Base-by-base conservation (phyloP, 1,140 invertebrate genomes). In the Limonius californicus region DNA sequence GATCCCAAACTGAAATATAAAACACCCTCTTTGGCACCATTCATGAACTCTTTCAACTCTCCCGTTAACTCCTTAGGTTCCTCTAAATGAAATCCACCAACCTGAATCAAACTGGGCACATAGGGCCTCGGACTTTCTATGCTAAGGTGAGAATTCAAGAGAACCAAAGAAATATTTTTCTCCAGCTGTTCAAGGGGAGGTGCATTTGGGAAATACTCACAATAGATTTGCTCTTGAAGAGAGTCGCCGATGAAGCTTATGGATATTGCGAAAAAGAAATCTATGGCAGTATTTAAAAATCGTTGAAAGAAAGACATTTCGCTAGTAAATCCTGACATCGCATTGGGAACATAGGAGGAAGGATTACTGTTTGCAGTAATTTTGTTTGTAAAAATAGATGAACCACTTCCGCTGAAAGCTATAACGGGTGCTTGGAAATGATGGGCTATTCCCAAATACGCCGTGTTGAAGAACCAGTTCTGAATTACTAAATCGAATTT, bases 41-140 rank as follows among this genome's bases (percentile, higher is more conserved):
- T 79, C 61, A 84, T 61, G 43, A 79, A 68, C 2, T 68, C 59
- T 69, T 79, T 70, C 9, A 85, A 63, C 68, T 84, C 73, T 59
- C 76, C 27, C n/a, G 64, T 59, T 45, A 68, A 47, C 50, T 55
- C 35, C 21, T 70, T n/a, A 21, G 67, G 55, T n/a, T n/a, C n/a
- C n/a, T n/a, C n/a, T n/a, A n/a, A n/a, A n/a, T n/a, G n/a, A 59
- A 64, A 60, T 50, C 66, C 66, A 6, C 68, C 68, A n/a, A 78
- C 74, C 65, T 80, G 79, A 30, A 76, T 66, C 57, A 80, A 75
- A 27, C 73, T 75, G 12, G 80, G 79, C n/a, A 75, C 74, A 72
- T 69, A 74, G 70, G 68, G 77, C 74, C 54, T 72, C 72, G 66
- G 73, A 70, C 14, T 30, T 14, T 45, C 50, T 15, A 66, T 35